phyloP scores from a whole-genome alignment of 1,140 invertebrate species.

The Amyelois transitella region DNA sequence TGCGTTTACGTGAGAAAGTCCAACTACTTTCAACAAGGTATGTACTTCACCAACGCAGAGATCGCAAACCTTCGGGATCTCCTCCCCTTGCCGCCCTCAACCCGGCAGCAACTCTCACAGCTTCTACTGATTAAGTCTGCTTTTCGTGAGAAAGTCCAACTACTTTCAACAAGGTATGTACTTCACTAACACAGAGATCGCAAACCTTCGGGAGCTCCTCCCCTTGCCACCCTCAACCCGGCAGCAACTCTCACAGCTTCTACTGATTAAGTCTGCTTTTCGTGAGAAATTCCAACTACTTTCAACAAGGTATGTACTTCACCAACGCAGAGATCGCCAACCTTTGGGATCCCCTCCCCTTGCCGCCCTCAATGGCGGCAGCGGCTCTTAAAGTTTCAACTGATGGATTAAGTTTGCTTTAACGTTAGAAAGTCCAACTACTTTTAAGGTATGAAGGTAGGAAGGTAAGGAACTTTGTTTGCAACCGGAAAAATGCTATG shows the following conservation, averaged over 20 bases:
- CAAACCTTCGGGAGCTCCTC: constrained; percentile 93
- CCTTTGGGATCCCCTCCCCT: constrained; percentile 92
- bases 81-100: constrained; percentile 93
- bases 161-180: constrained; percentile 95
- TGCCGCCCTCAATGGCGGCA: constrained; percentile 95
- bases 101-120: constrained; percentile 94
- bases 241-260: constrained; percentile 94
- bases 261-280: constrained; percentile 97
- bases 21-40: constrained; percentile 96
- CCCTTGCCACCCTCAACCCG: constrained; percentile 94
- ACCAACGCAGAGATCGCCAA: constrained; percentile 97
- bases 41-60: constrained; percentile 91
- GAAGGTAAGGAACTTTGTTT: no score
- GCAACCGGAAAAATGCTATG: no score
- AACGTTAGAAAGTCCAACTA: constrained; percentile 97
- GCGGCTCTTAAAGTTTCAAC: constrained; percentile 94
- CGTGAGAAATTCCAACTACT: constrained; percentile 96
- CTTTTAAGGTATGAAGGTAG: constrained; percentile 94
- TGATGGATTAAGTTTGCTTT: constrained; percentile 97
- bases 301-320: constrained; percentile 88
- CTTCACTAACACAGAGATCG: constrained; percentile 97
- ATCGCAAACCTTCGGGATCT: constrained; percentile 95
- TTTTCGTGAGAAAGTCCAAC: constrained; percentile 96
- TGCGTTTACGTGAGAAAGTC: constrained; percentile 97
- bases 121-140: constrained; percentile 97